Conservation (phyloP, 2,888 invertebrate genomes). For the Eugnorisma glareosa region DNA sequence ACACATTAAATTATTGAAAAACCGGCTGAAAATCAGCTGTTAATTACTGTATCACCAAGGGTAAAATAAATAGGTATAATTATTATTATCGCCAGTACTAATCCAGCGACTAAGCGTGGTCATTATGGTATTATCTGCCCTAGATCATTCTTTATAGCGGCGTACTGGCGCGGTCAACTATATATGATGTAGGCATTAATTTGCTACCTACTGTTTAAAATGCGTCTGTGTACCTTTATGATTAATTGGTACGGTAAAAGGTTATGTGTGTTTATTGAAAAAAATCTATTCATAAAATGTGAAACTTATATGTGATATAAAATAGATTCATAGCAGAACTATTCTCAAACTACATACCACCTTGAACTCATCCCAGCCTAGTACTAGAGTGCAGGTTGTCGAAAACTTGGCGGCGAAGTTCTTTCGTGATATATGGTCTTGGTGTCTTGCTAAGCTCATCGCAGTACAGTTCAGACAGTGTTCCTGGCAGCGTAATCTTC, state of each 20-base stretch:
- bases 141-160: constrained; percentile 43
- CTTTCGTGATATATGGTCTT: no score
- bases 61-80: constrained; percentile 32
- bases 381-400: no score
- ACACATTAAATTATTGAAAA: not conserved
- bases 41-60: constrained; percentile 32
- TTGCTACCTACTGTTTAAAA: constrained; percentile 10
- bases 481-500: no score
- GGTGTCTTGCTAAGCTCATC: no score
- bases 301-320: no score
- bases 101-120: constrained; percentile 45
- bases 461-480: no score
- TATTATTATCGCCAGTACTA: constrained; percentile 36
- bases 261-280: not conserved
- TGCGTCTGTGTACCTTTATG: not conserved
- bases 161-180: constrained; percentile 12
- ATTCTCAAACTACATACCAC: no score
- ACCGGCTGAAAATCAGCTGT: constrained; percentile 16
- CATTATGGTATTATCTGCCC: constrained; percentile 49
- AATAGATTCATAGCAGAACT: no score
- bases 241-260: not conserved
- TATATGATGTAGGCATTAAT: not conserved
- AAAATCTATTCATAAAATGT: no score
- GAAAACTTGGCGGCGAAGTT: no score
- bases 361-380: no score